Conservation (phyloP, 2,113 vertebrate species). For the Oncorhynchus mykiss region DNA sequence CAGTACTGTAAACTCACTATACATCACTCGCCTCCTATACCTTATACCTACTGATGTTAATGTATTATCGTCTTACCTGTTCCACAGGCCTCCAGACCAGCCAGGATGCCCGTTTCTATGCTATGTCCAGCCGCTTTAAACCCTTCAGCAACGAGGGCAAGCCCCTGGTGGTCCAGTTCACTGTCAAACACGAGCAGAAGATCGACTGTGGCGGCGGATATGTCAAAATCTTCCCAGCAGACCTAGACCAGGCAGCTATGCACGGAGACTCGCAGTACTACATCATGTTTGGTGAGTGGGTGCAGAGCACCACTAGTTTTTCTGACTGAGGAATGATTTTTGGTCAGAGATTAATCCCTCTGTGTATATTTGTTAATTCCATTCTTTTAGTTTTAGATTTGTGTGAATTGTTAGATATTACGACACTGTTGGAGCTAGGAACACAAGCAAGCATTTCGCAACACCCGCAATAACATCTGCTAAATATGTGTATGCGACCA, state of each 20-base stretch:
- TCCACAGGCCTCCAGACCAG: constrained; percentile 75
- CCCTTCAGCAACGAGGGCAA: constrained; percentile 76
- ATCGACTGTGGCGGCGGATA: constrained; percentile 80
- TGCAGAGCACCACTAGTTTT: background rate
- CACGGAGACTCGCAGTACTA: constrained; percentile 73
- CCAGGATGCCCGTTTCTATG: constrained; percentile 75
- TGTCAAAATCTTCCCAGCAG: constrained; percentile 74
- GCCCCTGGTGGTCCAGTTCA: constrained; percentile 75
- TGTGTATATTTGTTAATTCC: background rate
- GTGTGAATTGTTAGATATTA: too few relatives aligned
- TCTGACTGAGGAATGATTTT: background rate
- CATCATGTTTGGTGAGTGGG: constrained; percentile 78
- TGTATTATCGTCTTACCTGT: background rate
- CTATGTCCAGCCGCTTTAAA: constrained; percentile 73
- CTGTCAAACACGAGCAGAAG: constrained; percentile 80
- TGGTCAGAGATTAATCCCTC: background rate
- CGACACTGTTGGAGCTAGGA: too few relatives aligned
- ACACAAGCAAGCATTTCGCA: too few relatives aligned
- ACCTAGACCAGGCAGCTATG: constrained; percentile 70
- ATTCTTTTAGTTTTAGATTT: too few relatives aligned
- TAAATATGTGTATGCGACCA: too few relatives aligned
- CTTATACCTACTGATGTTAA: background rate
- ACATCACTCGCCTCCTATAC: background rate
- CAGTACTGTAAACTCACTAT: background rate
- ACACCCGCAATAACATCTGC: too few relatives aligned